These are phyloP conservation scores for Condylura cristata DNA, from an alignment of 2,113 vertebrate genomes.

Conservation along the genomic window DNA sequence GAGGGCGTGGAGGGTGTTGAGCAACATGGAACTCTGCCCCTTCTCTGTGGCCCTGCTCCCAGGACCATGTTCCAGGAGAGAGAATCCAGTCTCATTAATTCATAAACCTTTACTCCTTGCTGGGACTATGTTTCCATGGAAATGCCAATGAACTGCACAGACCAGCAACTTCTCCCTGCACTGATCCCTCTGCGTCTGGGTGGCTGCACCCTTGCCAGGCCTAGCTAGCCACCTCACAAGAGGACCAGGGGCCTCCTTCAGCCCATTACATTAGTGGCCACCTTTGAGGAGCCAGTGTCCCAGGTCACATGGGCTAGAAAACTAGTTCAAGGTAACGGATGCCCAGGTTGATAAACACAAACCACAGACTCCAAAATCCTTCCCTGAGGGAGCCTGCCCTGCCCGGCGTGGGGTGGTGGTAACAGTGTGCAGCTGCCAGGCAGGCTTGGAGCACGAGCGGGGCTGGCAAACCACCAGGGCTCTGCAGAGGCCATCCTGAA, in stretches of 20 bases:
- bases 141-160: background rate
- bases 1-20: background rate
- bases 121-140: background rate
- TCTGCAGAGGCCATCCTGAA: background rate
- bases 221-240: background rate
- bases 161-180: background rate
- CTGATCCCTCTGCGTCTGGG: background rate
- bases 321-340: constrained; percentile 64
- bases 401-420: accelerated
- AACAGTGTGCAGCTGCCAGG: background rate
- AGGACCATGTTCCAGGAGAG: background rate
- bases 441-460: no score
- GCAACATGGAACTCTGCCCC: background rate
- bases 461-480: accelerated
- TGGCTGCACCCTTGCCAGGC: background rate
- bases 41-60: background rate
- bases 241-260: background rate
- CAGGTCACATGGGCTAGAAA: background rate
- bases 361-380: background rate
- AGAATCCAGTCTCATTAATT: background rate
- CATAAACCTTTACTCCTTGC: background rate
- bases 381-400: background rate
- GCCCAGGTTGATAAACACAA: constrained; percentile 48
- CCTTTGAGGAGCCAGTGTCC: background rate
- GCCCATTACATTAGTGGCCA: constrained; percentile 19